Conservation (phyloP, 2,113 vertebrate species). For the Mustela lutreola region DNA sequence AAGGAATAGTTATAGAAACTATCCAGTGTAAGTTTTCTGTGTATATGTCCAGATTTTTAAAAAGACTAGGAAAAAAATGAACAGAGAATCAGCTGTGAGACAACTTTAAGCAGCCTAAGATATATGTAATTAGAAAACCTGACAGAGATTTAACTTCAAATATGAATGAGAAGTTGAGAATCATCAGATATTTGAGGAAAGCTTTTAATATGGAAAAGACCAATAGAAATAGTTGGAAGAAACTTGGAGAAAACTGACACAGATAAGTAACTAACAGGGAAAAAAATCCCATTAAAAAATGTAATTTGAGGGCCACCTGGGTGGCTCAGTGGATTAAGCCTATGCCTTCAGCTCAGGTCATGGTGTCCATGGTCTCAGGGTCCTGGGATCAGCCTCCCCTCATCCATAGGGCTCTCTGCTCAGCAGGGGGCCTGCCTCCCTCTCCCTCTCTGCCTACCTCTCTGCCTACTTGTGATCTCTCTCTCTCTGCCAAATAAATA, state of each 20-base stretch:
- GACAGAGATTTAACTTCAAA: not conserved
- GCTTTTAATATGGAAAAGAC: not conserved
- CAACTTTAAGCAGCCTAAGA: not conserved
- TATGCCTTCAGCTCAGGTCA: no score
- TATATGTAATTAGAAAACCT: not conserved
- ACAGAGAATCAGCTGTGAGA: not conserved
- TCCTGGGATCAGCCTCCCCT: no score
- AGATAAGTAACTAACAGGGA: not conserved
- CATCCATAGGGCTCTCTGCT: no score
- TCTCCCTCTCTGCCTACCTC: no score
- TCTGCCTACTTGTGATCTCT: no score
- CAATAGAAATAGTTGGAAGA: not conserved
- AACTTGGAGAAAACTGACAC: not conserved
- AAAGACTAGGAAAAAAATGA: not conserved
- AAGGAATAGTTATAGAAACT: not conserved
- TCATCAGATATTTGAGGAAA: not conserved
- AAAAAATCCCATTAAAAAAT: not conserved
- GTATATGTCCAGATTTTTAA: not conserved
- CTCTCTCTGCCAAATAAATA: no score
- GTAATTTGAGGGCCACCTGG: not conserved
- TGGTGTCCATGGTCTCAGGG: no score
- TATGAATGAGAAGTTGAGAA: not conserved
- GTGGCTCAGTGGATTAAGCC: no score
- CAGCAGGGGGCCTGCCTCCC: no score
- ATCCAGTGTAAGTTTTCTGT: not conserved